Evolutionary conservation across 2,888 invertebrate species (phyloP), one percentile per base, ranked within the genome.

Genomic region (Eupeodes luniger): DNA sequence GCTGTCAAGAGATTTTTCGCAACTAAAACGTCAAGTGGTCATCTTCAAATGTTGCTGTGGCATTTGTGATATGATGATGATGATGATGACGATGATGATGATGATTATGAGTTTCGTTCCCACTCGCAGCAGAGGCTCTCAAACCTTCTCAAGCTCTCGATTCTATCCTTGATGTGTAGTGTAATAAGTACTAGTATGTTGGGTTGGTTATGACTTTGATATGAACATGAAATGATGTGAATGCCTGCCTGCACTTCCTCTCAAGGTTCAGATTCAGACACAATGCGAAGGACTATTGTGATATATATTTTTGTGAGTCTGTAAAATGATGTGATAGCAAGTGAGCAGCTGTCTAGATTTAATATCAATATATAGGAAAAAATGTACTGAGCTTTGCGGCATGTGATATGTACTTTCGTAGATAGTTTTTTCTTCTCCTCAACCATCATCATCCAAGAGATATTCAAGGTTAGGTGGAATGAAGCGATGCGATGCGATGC

Each of bases 231-330:
- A 64, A 64, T 44, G 62, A 27, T 27, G 27, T 19, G 27, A 27
- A 27, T 11, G 27, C n/a, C 51, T 57, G 49, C 47, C 72, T 47
- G 57, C 59, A 72, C 47, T 59, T 72, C 59, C 34, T 66, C 14
- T 66, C 72, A 59, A 72, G 72, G 57, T 72, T 59, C 55, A 44
- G 34, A 19, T 34, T n/a, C 40, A 62, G 67, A 47, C 59, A 59
- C 59, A 72, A 72, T 72, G 72, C 72, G 70, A 72, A 72, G 72
- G 72, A 72, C 72, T 44, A 47, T 72, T 34, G 19, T 36, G 16
- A 19, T 57, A 47, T 64, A 40, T 64, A 49, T 47, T 47, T 66
- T 19, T 64, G 12, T 64, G 27, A 14, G 34, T 12, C 10, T 47
- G 12, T 47, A 47, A 12, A 10, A 12, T 12, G 10, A 47, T 47